phyloP scores from a whole-genome alignment of 2,797 vertebrate species.

The Lophotriccus pileatus region DNA sequence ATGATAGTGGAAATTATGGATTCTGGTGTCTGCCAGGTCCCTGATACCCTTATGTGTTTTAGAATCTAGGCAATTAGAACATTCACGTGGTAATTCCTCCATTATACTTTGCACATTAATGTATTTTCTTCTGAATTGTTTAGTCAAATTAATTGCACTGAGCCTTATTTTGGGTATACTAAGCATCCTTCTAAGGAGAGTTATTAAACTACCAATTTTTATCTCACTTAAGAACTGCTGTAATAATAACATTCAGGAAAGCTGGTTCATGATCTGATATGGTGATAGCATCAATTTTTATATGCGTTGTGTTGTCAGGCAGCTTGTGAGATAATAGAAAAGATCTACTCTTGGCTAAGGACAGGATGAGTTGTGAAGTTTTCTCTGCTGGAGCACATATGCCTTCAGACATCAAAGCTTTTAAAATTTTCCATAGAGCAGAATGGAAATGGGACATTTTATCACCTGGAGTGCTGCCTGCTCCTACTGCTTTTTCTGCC shows the following conservation, averaged over 20 bases:
- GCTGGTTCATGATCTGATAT: neutral
- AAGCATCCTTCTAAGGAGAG: neutral
- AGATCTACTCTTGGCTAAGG: conserved; percentile 2
- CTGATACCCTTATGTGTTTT: neutral
- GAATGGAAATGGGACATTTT: conserved; percentile 54
- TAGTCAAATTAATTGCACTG: conserved; percentile 22
- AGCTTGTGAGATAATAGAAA: conserved; percentile 25
- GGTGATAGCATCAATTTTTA: neutral
- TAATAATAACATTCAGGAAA: neutral
- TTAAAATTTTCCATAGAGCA: conserved; percentile 26
- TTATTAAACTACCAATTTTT: conserved; percentile 3
- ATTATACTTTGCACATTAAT: conserved; percentile 33
- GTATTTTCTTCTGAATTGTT: conserved; percentile 28
- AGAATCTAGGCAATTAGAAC: neutral
- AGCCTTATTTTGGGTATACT: neutral
- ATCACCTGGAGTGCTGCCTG: conserved; percentile 58
- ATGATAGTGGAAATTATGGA: neutral
- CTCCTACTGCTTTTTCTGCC: conserved; percentile 14
- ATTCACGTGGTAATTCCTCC: conserved; percentile 12
- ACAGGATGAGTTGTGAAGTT: conserved; percentile 45
- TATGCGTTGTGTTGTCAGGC: conserved; percentile 18
- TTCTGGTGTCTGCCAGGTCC: conserved; percentile 3
- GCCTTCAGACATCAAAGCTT: conserved; percentile 54
- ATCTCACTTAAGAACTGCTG: neutral
- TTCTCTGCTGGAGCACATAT: conserved; percentile 59